Conservation (phyloP, 2,797 vertebrate genomes). For the Erethizon dorsatum region DNA sequence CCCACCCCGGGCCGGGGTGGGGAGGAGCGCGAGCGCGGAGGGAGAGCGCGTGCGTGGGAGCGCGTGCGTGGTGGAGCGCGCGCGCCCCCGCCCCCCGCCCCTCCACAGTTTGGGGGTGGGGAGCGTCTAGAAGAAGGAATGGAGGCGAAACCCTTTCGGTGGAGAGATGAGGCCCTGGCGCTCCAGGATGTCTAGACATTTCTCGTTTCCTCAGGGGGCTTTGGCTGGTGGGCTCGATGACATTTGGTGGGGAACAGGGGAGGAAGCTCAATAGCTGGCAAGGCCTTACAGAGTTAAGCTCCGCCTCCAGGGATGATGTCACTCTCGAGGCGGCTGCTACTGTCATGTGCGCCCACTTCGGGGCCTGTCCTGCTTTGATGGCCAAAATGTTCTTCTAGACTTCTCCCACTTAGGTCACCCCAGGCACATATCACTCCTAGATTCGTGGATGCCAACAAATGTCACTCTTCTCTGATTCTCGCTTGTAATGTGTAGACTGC, state of each 20-base stretch:
- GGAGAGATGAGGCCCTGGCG: not conserved
- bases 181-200: conserved; percentile 35
- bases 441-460: not conserved
- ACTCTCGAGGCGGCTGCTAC: conserved; percentile 77
- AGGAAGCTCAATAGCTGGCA: conserved; percentile 34
- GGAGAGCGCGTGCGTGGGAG: conserved; percentile 80
- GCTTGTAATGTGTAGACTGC: not conserved
- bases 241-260: not conserved
- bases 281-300: conserved; percentile 67
- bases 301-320: conserved; percentile 81
- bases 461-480: conserved; percentile 20
- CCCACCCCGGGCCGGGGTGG: conserved; percentile 74
- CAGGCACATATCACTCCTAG: not conserved
- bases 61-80: conserved; percentile 79
- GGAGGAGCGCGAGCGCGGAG: conserved; percentile 74
- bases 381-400: not conserved
- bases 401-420: not conserved
- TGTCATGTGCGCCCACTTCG: conserved; percentile 80
- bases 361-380: conserved; percentile 66
- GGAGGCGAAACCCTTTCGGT: accelerated
- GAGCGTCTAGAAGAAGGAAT: not conserved
- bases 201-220: conserved; percentile 31
- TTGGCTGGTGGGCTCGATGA: not conserved
- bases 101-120: conserved; percentile 64
- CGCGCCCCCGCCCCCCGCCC: conserved; percentile 67